Conservation (phyloP, 2,888 invertebrate genomes). For the Leucoma salicis region DNA sequence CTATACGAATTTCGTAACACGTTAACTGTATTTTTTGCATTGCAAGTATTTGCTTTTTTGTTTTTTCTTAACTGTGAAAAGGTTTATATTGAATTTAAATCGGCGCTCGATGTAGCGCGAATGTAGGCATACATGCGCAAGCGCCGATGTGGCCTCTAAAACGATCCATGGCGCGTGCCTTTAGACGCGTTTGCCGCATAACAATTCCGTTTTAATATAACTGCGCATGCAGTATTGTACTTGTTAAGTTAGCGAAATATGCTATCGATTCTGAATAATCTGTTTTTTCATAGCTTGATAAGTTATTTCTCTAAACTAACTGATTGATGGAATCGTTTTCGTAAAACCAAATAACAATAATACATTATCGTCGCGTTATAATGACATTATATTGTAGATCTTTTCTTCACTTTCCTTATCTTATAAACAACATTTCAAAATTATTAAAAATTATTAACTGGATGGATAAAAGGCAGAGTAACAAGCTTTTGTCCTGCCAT, state of each 20-base stretch:
- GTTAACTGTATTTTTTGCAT: slow-evolving; percentile 1
- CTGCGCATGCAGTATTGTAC: slow-evolving; percentile 39
- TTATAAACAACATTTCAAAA: too few relatives aligned
- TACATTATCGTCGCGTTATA: too few relatives aligned
- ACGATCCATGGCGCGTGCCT: slow-evolving; percentile 61
- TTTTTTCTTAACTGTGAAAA: too few relatives aligned
- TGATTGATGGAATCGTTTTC: too few relatives aligned
- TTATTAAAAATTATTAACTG: too few relatives aligned
- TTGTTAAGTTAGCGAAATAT: slow-evolving; percentile 26
- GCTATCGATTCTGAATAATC: not conserved
- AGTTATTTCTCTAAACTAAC: too few relatives aligned
- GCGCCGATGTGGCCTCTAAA: slow-evolving; percentile 43
- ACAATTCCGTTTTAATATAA: slow-evolving; percentile 49
- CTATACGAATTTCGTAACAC: not conserved
- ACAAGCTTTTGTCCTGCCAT: too few relatives aligned
- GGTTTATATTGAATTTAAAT: slow-evolving; percentile 27
- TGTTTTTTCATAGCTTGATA: not conserved
- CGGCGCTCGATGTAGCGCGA: slow-evolving; percentile 31
- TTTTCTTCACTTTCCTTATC: too few relatives aligned
- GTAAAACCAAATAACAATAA: too few relatives aligned
- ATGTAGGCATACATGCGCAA: slow-evolving; percentile 40
- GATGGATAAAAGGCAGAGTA: too few relatives aligned
- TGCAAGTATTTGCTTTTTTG: not conserved
- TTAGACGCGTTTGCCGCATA: slow-evolving; percentile 54
- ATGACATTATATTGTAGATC: too few relatives aligned